Base-by-base conservation (phyloP, 2,113 vertebrate genomes). In the Antennarius striatus region DNA sequence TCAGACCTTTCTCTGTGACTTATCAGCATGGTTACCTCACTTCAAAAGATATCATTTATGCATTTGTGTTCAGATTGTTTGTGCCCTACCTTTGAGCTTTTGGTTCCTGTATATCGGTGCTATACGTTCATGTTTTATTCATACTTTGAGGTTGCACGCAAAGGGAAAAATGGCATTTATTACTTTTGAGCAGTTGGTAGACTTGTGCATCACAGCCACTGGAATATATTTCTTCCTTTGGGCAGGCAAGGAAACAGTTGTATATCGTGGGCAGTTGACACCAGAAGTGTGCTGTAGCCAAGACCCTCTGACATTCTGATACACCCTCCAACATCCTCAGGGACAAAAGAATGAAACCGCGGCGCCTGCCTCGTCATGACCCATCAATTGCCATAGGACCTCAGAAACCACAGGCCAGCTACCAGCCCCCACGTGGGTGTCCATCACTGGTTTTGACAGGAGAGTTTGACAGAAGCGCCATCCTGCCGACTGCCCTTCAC, bases 381-480 rank as follows among this genome's bases (percentile, higher is more conserved):
- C 79, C 84, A 79, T 88, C 85, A 90, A 85, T 82, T 73, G 84
- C 82, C 16, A 51, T 56, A 62, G 63, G 79, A 85, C 73, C 77
- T 65, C 70, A 22, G 63, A 59, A 84, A 80, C 70, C 48, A 4
- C 83, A 79, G 86, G 75, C 70, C 77, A 67, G 69, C 73, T 16
- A 83, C 68, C 86, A 75, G 73, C 78, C 84, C 79, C 84, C 73
- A 55, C 36, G 58, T 89, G 86, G 84, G 75, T 82, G 77, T 91
- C 90, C 86, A 84, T 92, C 91, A 91, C 54, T 22, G 63, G 70
- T 1, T 74, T 73, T 91, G 91, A 91, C 92, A 88, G 89, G 80
- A 90, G 82, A 56, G 46, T 30, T 77, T 91, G 91, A 92, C 93
- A 87, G 89, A 77, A 91, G 82, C 56, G 48, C 86, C 85, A 84